Percentiles rank a stretch among this genome's conserved stretches.
Evolutionary conservation across 2,888 invertebrate genomes (phyloP).

Genomic region (Pardosa pseudoannulata): DNA sequence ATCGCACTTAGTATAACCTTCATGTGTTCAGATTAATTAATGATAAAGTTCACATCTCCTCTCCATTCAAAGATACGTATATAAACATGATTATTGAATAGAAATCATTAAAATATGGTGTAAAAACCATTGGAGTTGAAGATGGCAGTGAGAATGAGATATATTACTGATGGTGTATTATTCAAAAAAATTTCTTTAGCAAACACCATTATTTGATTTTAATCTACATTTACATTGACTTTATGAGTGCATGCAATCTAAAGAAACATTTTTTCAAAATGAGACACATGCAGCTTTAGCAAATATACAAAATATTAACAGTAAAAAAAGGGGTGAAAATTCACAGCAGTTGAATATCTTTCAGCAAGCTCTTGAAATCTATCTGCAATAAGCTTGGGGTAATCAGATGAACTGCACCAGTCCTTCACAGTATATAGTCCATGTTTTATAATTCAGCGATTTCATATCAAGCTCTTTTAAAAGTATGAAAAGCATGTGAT

Average conservation of each 20-base stretch:
- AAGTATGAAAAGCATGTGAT: constrained; percentile 36
- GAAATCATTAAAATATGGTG: not conserved
- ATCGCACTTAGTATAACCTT: no score
- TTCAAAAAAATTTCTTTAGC: not conserved
- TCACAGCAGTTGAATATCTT: constrained; percentile 23
- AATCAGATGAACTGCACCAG: constrained; percentile 16
- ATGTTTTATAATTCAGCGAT: constrained; percentile 3
- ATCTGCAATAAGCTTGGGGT: constrained; percentile 7
- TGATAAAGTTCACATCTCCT: no score
- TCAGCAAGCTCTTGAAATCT: constrained; percentile 19
- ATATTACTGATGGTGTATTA: not conserved
- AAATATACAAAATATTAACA: constrained; percentile 57
- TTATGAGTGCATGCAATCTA: not conserved
- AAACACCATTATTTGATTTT: constrained; percentile 6
- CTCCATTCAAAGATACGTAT: no score
- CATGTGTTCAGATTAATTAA: no score
- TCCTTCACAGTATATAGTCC: not conserved
- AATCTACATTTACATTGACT: not conserved
- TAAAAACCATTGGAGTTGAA: not conserved
- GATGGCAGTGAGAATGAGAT: not conserved
- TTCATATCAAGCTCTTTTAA: constrained; percentile 48
- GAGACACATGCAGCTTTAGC: constrained; percentile 12
- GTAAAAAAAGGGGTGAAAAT: constrained; percentile 60
- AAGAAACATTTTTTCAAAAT: not conserved
- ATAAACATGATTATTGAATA: not conserved